Evolutionary conservation across 35 echinoderm and acorn worm species (phyloP), one percentile per base, ranked within the genome.

Genomic region (Stichopus chloronotus): DNA sequence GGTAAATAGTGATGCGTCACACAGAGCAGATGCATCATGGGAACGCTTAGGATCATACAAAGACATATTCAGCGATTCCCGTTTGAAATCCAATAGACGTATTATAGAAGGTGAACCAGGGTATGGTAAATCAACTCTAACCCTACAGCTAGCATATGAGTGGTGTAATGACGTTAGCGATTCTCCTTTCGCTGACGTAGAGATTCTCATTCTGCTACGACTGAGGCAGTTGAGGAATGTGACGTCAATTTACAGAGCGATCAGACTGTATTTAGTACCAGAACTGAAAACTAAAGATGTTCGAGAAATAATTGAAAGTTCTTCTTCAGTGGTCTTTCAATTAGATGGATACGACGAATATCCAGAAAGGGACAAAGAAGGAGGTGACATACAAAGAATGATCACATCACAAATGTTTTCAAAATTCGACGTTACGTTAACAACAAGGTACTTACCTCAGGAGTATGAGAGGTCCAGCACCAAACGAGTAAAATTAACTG

Each of bases 291-390:
- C 9, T n/a, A n/a, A n/a, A n/a, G n/a, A n/a, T n/a, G n/a, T n/a
- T n/a, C n/a, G n/a, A n/a, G n/a, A n/a, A n/a, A 72, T 72, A 72
- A 72, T 72, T 6, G 68, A 72, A n/a, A 72, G 68, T 72, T 72
- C 14, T 72, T 6, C 10, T 1, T 72, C 68, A 72, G 68, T 72
- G 6, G 68, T n/a, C 16, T 72, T 72, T 72, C 68, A 14, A n/a
- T 72, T 72, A 72, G 68, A 72, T 22, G 80, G 80, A 6, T 83
- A 55, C 17, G 80, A 83, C 52, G 80, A 83, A 83, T 83, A 83
- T 13, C 80, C 80, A 55, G 80, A 83, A 16, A 53, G 20, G 55
- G 80, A 83, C 17, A 83, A n/a, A n/a, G 80, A 83, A n/a, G n/a
- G n/a, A 17, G 19, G 16, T 83, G 43, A 56, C 17, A n/a, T 83